These are phyloP conservation scores for Cynopterus brachyotis DNA, from an alignment of 2,113 vertebrate species.

Conservation along the genomic window DNA sequence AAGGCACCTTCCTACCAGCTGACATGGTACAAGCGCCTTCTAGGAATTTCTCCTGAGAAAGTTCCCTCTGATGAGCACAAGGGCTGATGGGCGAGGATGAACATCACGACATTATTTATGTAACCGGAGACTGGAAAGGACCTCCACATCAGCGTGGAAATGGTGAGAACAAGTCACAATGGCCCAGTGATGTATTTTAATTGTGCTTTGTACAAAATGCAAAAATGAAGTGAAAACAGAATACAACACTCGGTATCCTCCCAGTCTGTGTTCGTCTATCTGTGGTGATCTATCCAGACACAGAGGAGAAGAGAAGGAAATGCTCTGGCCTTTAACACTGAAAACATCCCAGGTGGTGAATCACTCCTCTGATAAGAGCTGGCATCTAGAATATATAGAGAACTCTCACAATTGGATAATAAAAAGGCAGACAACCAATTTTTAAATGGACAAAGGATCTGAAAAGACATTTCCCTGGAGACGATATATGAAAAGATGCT, in stretches of 20 bases:
- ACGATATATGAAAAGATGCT: neutral
- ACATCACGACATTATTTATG: neutral
- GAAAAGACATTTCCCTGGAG: neutral
- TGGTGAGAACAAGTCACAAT: neutral
- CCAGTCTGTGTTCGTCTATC: neutral
- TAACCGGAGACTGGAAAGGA: neutral
- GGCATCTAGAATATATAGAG: neutral
- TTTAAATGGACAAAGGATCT: neutral
- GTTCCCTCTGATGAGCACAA: neutral
- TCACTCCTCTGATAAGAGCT: neutral
- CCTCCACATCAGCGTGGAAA: neutral
- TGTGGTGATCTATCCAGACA: neutral
- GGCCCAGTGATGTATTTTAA: neutral
- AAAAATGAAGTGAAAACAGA: neutral
- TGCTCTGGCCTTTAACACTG: neutral
- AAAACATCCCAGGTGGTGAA: neutral
- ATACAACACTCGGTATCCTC: neutral
- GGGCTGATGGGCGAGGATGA: neutral
- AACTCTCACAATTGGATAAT: neutral
- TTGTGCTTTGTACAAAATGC: neutral
- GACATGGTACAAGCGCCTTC: neutral
- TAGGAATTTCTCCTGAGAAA: constrained; percentile 40
- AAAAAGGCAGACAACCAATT: neutral
- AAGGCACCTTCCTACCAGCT: neutral
- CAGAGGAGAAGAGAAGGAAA: neutral